A percentile compares a stretch with the other conserved stretches of the same genome.
These are phyloP conservation scores for Orthosia cruda DNA, from an alignment of 2,888 invertebrate genomes.

Conservation along the genomic window DNA sequence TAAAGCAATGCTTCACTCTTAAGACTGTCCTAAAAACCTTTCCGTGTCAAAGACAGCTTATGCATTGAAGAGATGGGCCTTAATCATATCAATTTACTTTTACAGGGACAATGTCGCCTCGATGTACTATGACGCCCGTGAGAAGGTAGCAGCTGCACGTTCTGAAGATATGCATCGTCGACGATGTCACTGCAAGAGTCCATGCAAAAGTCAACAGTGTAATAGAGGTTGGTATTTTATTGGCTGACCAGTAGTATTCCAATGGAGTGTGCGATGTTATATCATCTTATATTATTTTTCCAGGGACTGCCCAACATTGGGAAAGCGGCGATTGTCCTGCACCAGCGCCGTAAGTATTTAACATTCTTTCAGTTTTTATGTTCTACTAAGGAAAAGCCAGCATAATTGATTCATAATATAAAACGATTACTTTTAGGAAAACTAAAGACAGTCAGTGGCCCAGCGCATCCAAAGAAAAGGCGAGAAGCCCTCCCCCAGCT, in stretches of 20 bases:
- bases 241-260: neutral
- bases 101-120: slow-evolving; percentile 84
- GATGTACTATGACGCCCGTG: slow-evolving; percentile 73
- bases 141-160: slow-evolving; percentile 26
- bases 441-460: slow-evolving; percentile 43
- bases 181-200: slow-evolving; percentile 48
- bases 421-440: slow-evolving; percentile 45
- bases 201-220: slow-evolving; percentile 48
- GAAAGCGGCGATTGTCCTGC: slow-evolving; percentile 64
- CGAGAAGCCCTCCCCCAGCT: slow-evolving; percentile 12
- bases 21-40: neutral
- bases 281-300: slow-evolving; percentile 8
- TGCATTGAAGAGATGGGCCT: neutral
- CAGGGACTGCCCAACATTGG: slow-evolving; percentile 60
- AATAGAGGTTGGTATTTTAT: slow-evolving; percentile 50
- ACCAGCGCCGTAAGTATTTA: slow-evolving; percentile 62
- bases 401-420: neutral
- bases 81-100: slow-evolving; percentile 38
- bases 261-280: neutral
- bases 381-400: neutral
- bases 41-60: neutral
- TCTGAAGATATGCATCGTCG: slow-evolving; percentile 16
- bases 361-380: neutral
- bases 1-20: neutral
- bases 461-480: slow-evolving; percentile 43